These are phyloP conservation scores for Conus ventricosus DNA, from an alignment of 1,140 invertebrate genomes.

Conservation along the genomic window DNA sequence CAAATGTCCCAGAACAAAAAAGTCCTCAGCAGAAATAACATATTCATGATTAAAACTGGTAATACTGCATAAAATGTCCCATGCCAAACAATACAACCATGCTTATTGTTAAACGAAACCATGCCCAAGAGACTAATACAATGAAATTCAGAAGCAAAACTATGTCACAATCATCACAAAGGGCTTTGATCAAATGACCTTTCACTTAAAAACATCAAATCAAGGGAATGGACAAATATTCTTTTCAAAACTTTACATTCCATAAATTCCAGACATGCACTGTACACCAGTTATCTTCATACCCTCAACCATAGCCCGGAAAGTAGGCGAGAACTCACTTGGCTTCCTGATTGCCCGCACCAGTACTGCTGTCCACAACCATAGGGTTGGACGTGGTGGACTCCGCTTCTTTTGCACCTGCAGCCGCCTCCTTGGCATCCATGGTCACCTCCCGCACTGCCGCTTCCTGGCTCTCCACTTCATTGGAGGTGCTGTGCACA, in stretches of 20 bases:
- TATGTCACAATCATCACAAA: no score
- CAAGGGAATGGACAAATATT: no score
- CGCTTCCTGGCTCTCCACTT: not conserved
- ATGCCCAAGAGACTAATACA: not conserved
- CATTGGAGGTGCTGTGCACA: not conserved
- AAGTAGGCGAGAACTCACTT: not conserved
- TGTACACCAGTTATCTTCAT: no score
- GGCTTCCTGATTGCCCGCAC: not conserved
- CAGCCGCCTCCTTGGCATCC: not conserved
- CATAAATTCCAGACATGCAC: no score
- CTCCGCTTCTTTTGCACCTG: not conserved
- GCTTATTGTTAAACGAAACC: not conserved
- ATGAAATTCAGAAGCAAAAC: not conserved
- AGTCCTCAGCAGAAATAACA: no score
- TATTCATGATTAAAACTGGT: no score
- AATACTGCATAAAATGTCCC: no score
- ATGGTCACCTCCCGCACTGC: not conserved
- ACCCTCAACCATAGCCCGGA: not conserved
- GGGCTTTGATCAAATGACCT: no score
- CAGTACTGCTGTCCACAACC: conserved; percentile 15
- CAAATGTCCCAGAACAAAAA: no score
- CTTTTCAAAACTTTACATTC: no score
- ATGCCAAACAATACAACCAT: not conserved
- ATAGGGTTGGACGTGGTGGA: not conserved
- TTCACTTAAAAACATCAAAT: no score